Conservation (phyloP, 2,888 invertebrate species). For the Tyria jacobaeae region DNA sequence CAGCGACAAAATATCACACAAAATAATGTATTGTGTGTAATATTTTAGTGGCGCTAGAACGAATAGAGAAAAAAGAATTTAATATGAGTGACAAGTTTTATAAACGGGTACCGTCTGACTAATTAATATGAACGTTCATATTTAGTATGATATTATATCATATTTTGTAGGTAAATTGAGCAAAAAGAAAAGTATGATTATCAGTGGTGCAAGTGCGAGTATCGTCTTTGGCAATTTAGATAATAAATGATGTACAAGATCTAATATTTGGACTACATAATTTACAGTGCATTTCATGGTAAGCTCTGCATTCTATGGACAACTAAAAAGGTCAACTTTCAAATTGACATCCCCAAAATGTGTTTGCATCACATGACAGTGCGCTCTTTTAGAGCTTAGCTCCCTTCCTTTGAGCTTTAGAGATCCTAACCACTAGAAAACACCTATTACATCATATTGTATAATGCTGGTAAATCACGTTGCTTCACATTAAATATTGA, state of each 20-base stretch:
- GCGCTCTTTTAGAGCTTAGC: too few relatives aligned
- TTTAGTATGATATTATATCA: conserved; percentile 10
- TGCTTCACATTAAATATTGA: background rate
- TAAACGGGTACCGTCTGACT: conserved; percentile 27
- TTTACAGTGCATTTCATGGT: background rate
- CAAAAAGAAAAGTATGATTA: background rate
- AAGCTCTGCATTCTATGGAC: too few relatives aligned
- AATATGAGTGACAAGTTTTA: conserved; percentile 42
- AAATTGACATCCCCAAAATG: too few relatives aligned
- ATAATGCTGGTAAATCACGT: background rate
- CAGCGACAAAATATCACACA: conserved; percentile 1
- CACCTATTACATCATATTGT: background rate
- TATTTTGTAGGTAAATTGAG: conserved; percentile 13
- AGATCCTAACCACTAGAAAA: too few relatives aligned
- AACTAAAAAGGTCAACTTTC: too few relatives aligned
- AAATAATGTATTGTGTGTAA: too few relatives aligned
- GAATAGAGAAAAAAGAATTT: conserved; percentile 40
- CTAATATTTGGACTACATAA: background rate
- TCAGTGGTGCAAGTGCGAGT: background rate
- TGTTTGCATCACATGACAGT: too few relatives aligned
- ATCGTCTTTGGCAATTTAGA: background rate
- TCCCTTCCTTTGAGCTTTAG: too few relatives aligned
- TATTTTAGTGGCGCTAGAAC: conserved; percentile 28
- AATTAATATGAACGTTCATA: conserved; percentile 18
- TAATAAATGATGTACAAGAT: background rate